A percentile compares a stretch with the other conserved stretches of the same genome.
phyloP scores from a whole-genome alignment of 2,113 vertebrate species.

The Otolemur garnettii region DNA sequence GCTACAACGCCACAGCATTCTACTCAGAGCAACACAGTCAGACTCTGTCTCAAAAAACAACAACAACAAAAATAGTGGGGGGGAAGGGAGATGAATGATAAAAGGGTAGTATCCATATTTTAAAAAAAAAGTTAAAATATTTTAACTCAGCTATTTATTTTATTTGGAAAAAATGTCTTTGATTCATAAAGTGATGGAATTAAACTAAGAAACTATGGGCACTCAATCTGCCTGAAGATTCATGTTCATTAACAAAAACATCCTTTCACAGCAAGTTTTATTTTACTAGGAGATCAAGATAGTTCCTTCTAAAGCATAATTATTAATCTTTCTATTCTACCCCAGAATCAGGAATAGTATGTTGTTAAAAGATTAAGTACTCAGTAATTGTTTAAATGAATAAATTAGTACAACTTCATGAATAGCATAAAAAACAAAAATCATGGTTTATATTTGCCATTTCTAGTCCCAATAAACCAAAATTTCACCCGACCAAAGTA shows the following conservation, averaged over 20 bases:
- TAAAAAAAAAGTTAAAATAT: not conserved
- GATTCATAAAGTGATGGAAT: not conserved
- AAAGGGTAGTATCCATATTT: not conserved
- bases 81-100: not conserved
- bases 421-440: slow-evolving; percentile 20
- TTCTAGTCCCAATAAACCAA: not conserved
- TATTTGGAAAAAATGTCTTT: slow-evolving; percentile 39
- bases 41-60: no score
- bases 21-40: no score
- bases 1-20: no score
- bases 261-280: not conserved
- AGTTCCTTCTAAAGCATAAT: slow-evolving; percentile 32
- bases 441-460: not conserved
- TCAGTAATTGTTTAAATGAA: slow-evolving; percentile 35
- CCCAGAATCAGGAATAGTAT: not conserved
- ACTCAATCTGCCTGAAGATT: not conserved
- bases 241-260: not conserved
- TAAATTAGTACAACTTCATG: not conserved
- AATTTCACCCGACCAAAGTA: not conserved
- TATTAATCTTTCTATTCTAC: slow-evolving; percentile 25
- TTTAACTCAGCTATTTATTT: not conserved
- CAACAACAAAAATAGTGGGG: no score
- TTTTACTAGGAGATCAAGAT: slow-evolving; percentile 11
- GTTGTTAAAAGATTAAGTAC: not conserved
- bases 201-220: not conserved